phyloP scores from a whole-genome alignment of 2,797 vertebrate species.

The Poecile montanus region DNA sequence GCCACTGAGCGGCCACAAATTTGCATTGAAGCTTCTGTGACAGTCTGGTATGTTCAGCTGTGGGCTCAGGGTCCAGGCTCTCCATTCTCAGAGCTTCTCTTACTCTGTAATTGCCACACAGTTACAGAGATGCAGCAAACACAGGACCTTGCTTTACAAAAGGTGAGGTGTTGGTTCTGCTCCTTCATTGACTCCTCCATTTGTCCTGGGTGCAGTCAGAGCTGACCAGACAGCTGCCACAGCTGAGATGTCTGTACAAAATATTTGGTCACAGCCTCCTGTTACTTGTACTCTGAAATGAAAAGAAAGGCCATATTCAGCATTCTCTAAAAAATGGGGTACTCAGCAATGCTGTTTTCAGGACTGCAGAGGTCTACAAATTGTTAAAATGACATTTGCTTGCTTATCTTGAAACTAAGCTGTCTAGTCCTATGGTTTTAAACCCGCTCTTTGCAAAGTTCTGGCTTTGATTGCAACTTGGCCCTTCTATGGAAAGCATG shows the following conservation, averaged over 20 bases:
- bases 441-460: neutral
- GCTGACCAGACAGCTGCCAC: neutral
- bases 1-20: conserved; percentile 7
- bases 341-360: neutral
- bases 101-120: neutral
- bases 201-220: neutral
- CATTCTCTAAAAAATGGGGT: neutral
- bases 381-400: neutral
- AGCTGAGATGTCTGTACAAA: neutral
- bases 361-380: neutral
- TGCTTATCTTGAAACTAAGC: neutral
- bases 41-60: neutral
- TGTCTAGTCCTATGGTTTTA: neutral
- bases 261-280: neutral
- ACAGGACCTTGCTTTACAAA: neutral
- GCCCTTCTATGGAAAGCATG: conserved; percentile 9
- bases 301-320: neutral
- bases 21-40: neutral
- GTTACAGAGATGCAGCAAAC: neutral
- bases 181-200: neutral
- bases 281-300: neutral
- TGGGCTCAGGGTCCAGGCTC: neutral
- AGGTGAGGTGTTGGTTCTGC: neutral
- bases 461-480: conserved; percentile 5
- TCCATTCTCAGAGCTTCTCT: neutral